Evolutionary conservation across 2,888 invertebrate species (phyloP).

Genomic region (Drosophila falleni): DNA sequence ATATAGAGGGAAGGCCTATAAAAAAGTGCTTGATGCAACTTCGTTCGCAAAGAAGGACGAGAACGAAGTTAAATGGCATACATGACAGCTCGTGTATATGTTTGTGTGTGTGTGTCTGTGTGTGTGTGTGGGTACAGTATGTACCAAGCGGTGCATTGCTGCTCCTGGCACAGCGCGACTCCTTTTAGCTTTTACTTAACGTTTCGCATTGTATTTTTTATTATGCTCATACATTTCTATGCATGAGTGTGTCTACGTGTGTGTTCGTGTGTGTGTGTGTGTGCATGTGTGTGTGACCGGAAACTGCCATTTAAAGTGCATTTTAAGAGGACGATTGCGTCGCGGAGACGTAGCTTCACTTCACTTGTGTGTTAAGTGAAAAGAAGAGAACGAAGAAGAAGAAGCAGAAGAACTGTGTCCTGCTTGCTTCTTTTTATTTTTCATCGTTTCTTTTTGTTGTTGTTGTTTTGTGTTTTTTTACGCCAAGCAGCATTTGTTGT

Average conservation of each 20-base stretch:
- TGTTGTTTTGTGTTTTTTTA: slow-evolving; percentile 24
- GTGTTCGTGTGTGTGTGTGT: slow-evolving; percentile 18
- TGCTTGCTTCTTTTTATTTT: slow-evolving; percentile 46
- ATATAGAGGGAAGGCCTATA: slow-evolving; percentile 73
- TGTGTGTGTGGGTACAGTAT: slow-evolving; percentile 79
- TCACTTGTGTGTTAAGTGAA: too few species aligned
- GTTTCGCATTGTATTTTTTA: slow-evolving; percentile 68
- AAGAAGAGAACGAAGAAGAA: too few species aligned
- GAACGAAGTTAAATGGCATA: slow-evolving; percentile 57
- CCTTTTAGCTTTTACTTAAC: slow-evolving; percentile 65
- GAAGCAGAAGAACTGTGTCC: too few species aligned
- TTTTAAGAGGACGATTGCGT: slow-evolving; percentile 75
- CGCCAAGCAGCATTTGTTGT: slow-evolving; percentile 37
- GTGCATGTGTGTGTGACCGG: slow-evolving; percentile 74
- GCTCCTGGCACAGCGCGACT: slow-evolving; percentile 78
- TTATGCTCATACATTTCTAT: slow-evolving; percentile 63
- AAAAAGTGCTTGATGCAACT: slow-evolving; percentile 55
- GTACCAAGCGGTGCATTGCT: slow-evolving; percentile 81
- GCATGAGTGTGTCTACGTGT: slow-evolving; percentile 26
- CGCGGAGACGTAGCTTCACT: slow-evolving; percentile 42
- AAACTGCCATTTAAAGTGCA: slow-evolving; percentile 84
- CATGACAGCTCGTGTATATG: slow-evolving; percentile 62
- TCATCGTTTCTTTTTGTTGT: slow-evolving; percentile 17
- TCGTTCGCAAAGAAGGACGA: slow-evolving; percentile 54
- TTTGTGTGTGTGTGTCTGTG: slow-evolving; percentile 21